Evolutionary conservation across 2,797 vertebrate species (phyloP), one percentile per base, ranked within the genome.

Genomic region (Rhinatrema bivittatum): DNA sequence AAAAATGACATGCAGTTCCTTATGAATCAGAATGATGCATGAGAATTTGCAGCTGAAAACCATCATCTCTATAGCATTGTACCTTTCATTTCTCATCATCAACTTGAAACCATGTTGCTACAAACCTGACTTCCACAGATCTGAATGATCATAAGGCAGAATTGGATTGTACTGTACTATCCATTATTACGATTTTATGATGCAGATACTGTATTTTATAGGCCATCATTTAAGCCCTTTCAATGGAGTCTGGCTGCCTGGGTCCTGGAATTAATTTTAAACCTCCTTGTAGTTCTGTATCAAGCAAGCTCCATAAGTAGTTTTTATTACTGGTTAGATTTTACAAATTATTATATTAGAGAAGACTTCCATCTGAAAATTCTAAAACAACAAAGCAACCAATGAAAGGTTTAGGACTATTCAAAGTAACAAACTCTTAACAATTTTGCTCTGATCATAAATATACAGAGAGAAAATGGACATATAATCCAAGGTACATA

Each of bases 391-490:
- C 72, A 78, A 81, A 78, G 74, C 63, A 73, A 82, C 74, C 68
- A 54, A 74, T 70, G 72, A 70, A 78, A 64, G 54, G 77, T 66
- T 53, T 59, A 69, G 75, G 76, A 76, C 75, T 86, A 76, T 71
- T 74, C 68, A 81, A 85, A 81, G 74, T 81, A 85, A 83, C 77
- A 84, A 84, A 85, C 44, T 77, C 73, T 62, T 61, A 55, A 71
- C 77, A 74, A 78, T 74, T 82, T 80, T 78, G 79, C 79, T 79
- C 71, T 82, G 78, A 78, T 82, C 78, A 85, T 86, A 85, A 86
- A 86, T 86, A 86, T 79, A 86, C 84, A 85, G 79, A 84, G 74
- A 79, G 80, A 60, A 70, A 79, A 71, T 73, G 61, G 65, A 72
- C 65, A 74, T 74, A 73, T n/a, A n/a, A n/a, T 78, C 69, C 74